Percentiles rank a stretch among this genome's conserved stretches.
Evolutionary conservation across 2,113 vertebrate species (phyloP).

Genomic region (Ptyas mucosa): DNA sequence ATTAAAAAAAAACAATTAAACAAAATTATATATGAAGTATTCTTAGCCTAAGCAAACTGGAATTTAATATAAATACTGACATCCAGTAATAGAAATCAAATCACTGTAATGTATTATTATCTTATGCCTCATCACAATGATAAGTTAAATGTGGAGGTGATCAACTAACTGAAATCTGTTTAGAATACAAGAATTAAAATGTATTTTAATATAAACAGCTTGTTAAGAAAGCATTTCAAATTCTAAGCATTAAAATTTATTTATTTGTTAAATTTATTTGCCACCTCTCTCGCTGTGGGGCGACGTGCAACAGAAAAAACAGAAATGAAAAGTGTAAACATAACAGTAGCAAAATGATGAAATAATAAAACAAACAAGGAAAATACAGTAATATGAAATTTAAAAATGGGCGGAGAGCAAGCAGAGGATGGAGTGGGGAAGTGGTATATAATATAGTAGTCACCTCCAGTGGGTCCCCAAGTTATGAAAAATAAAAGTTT

Average conservation of each 20-base stretch:
- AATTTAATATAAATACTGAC: not conserved
- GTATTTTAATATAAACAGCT: not conserved
- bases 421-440: not conserved
- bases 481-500: not conserved
- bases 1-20: not conserved
- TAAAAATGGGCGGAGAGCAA: not conserved
- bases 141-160: not conserved
- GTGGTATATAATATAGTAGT: not conserved
- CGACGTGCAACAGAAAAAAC: not conserved
- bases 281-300: not conserved
- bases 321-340: not conserved
- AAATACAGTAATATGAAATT: not conserved
- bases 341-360: not conserved
- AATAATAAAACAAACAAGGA: not conserved
- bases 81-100: not conserved
- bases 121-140: not conserved
- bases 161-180: not conserved
- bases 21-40: not conserved
- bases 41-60: not conserved
- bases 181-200: not conserved
- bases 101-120: not conserved
- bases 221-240: not conserved
- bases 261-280: not conserved
- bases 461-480: not conserved
- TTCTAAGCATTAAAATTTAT: not conserved